Base-by-base conservation (phyloP, 2,113 vertebrate species). In the Nycticebus coucang region DNA sequence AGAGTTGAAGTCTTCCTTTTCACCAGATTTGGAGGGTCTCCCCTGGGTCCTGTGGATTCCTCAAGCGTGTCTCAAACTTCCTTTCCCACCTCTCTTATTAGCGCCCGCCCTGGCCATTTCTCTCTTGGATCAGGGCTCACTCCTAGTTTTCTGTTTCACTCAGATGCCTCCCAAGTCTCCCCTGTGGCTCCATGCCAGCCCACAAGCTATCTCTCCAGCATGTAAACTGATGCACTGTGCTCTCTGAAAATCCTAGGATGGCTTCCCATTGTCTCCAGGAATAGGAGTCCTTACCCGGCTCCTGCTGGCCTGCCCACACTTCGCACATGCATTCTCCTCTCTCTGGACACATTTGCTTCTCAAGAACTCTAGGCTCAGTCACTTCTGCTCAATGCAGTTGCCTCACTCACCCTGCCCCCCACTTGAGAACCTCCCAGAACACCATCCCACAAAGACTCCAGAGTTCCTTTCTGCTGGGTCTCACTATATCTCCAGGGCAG, bases 401-500 rank as follows among this genome's bases (percentile, higher is more conserved):
- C 18, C 30, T 89, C 7, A 17, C 11, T 78, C 59, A 59, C 64
- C n/a, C 7, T 30, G 50, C 19, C 41, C 33, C 33, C 26, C 7
- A 22, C 37, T 50, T n/a, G 30, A n/a, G 41, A 79, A 28, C 55
- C 35, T 90, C 2, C 68, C 28, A n/a, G 77, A 74, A 9, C 2
- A 53, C 30, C 6, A 28, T 11, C 0, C 11, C 2, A 10, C 5
- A 15, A 35, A 85, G 53, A 62, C 2, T 26, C 53, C 71, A 50
- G 41, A 37, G 21, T 1, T 60, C 30, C 33, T 60, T 85, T 66
- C 53, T 33, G 5, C 57, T 35, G n/a, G 50, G 2, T n/a, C 18
- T 60, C 6, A 0, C 14, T 7, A 0, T 1, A 37, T 4, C 18
- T 69, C 3, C 6, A 50, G 41, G 4, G 30, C 24, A 45, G 71